Percentiles rank a stretch among this genome's conserved stretches.
phyloP scores from a whole-genome alignment of 2,113 vertebrate genomes.

The Kryptolebias marmoratus region DNA sequence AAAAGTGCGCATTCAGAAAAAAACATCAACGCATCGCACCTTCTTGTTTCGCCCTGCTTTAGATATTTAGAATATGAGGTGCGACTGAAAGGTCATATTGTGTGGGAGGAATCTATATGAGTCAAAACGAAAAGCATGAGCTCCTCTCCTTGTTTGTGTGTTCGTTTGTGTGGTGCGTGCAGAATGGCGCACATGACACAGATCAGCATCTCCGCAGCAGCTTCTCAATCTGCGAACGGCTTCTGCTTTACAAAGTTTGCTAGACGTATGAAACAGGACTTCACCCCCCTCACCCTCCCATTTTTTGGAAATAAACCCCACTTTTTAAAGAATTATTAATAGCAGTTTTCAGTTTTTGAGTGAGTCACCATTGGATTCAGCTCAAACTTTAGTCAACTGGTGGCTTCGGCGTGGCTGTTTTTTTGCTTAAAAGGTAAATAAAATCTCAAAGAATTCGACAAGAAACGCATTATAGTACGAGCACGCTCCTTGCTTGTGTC shows the following conservation, averaged over 20 bases:
- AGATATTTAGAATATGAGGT: conserved; percentile 66
- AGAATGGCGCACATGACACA: conserved; percentile 25
- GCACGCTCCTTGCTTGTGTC: background rate
- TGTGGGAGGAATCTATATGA: conserved; percentile 73
- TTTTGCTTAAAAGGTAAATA: background rate
- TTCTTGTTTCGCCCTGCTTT: conserved; percentile 33
- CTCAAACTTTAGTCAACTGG: background rate
- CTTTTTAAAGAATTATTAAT: background rate
- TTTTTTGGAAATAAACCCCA: background rate
- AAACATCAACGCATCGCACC: background rate
- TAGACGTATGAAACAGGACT: background rate
- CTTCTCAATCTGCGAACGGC: conserved; percentile 15
- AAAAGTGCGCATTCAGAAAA: background rate
- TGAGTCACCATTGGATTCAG: background rate
- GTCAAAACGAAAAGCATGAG: conserved; percentile 57
- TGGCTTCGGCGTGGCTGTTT: conserved; percentile 6
- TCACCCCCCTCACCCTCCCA: too few relatives aligned
- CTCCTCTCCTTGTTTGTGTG: conserved; percentile 20
- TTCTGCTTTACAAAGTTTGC: background rate
- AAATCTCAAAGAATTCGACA: conserved; percentile 3
- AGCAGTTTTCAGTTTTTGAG: background rate
- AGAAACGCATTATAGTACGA: background rate
- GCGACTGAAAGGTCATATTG: conserved; percentile 71
- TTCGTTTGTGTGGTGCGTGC: conserved; percentile 37
- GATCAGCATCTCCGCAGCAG: conserved; percentile 16